phyloP scores from a whole-genome alignment of 2,113 vertebrate genomes.

The Proterorhinus semilunaris region DNA sequence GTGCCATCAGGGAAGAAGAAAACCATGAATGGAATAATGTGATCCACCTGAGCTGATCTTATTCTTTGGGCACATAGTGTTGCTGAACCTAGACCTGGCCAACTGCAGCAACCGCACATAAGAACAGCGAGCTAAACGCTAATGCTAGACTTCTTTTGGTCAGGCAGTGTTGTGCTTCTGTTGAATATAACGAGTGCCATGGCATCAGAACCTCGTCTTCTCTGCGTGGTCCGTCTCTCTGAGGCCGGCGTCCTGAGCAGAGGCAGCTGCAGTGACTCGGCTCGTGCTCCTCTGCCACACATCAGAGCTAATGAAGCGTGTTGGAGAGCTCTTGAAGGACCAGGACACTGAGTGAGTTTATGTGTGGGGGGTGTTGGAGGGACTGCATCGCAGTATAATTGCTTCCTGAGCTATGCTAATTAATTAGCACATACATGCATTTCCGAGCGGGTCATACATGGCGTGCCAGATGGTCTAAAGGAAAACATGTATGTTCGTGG shows the following conservation, averaged over 20 bases:
- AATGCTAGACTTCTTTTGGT: too few relatives aligned
- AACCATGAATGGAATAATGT: too few relatives aligned
- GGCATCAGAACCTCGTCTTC: too few relatives aligned
- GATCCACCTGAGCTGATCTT: too few relatives aligned
- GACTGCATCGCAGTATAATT: constrained; percentile 65
- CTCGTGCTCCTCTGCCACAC: constrained; percentile 52
- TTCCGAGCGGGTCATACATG: constrained; percentile 68
- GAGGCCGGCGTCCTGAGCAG: not conserved
- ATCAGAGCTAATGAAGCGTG: constrained; percentile 73
- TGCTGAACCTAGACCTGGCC: too few relatives aligned
- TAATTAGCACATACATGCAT: constrained; percentile 77
- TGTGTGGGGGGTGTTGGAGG: not conserved
- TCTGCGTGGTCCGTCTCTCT: too few relatives aligned
- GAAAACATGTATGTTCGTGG: constrained; percentile 63
- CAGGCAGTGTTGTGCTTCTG: too few relatives aligned
- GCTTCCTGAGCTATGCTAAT: constrained; percentile 75
- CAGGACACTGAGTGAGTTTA: constrained; percentile 22
- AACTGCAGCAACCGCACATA: too few relatives aligned
- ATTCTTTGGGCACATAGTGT: too few relatives aligned
- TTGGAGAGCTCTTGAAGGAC: constrained; percentile 61
- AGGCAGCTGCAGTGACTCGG: constrained; percentile 56
- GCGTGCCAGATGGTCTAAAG: constrained; percentile 67
- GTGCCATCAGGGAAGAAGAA: too few relatives aligned
- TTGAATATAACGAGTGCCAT: too few relatives aligned
- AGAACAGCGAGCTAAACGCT: too few relatives aligned